These are phyloP conservation scores for Notiomystis cincta DNA, from an alignment of 2,113 vertebrate genomes.

Conservation along the genomic window DNA sequence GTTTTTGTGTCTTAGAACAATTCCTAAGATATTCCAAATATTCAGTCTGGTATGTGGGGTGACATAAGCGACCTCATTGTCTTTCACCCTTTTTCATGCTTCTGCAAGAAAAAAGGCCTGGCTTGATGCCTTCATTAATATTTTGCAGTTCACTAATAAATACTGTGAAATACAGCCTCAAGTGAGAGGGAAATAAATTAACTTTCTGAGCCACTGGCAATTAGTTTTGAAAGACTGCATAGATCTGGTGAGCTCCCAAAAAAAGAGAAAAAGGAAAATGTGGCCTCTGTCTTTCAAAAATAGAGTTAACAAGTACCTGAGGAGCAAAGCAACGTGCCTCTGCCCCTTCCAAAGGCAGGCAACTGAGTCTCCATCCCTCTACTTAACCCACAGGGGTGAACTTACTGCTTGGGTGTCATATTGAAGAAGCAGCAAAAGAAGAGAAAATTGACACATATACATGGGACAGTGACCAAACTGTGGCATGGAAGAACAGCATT, in stretches of 20 bases:
- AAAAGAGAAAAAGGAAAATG: neutral
- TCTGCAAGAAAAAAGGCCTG: rapidly evolving
- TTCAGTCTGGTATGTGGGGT: neutral
- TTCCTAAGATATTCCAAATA: neutral
- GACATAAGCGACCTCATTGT: neutral
- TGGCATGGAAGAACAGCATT: neutral
- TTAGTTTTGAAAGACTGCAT: neutral
- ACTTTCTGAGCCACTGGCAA: conserved; percentile 2
- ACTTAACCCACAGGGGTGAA: neutral
- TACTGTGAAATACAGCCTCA: neutral
- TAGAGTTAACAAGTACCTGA: neutral
- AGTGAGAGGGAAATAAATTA: neutral
- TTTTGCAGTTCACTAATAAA: neutral
- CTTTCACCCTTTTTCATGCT: neutral
- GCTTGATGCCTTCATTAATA: neutral
- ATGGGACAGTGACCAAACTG: neutral
- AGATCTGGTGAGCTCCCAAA: neutral
- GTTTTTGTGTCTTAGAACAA: neutral
- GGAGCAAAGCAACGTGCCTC: neutral
- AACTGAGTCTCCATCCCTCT: neutral
- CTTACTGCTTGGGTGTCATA: rapidly evolving
- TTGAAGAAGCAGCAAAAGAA: neutral
- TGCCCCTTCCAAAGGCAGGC: neutral
- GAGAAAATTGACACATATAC: neutral
- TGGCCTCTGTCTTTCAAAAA: neutral